These are phyloP conservation scores for Caenorhabditis doughertyi DNA, from an alignment of 2,888 invertebrate species.

Conservation along the genomic window DNA sequence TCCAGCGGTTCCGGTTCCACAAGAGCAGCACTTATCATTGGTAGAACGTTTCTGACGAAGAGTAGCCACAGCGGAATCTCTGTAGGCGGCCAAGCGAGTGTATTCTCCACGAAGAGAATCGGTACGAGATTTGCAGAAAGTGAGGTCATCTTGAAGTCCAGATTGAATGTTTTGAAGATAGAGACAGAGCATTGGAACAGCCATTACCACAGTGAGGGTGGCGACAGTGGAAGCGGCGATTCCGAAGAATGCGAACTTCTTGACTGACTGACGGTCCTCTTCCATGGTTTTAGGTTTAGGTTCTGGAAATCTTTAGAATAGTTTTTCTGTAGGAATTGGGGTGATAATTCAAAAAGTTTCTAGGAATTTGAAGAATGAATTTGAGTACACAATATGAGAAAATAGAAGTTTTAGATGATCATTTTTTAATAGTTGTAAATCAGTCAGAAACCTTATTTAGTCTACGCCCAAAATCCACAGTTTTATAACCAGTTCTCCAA, in stretches of 20 bases:
- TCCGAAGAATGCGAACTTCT: constrained; percentile 79
- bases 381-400: too few relatives aligned
- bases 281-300: constrained; percentile 62
- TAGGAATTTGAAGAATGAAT: too few relatives aligned
- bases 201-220: constrained; percentile 79
- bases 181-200: constrained; percentile 81
- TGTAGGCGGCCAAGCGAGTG: constrained; percentile 62
- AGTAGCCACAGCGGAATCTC: constrained; percentile 55
- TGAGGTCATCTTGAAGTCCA: constrained; percentile 78
- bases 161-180: constrained; percentile 82
- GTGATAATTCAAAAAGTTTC: too few relatives aligned
- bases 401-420: too few relatives aligned
- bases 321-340: too few relatives aligned
- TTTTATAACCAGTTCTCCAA: too few relatives aligned
- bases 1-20: constrained; percentile 72
- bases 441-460: too few relatives aligned
- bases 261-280: constrained; percentile 74
- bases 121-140: constrained; percentile 80
- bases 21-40: constrained; percentile 70
- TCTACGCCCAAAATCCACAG: too few relatives aligned
- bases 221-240: constrained; percentile 77
- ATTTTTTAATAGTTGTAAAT: too few relatives aligned
- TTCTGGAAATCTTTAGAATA: constrained; percentile 32
- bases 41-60: constrained; percentile 58
- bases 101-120: constrained; percentile 78